phyloP scores from a whole-genome alignment of 1,140 invertebrate species.

The Frieseomelitta varia region DNA sequence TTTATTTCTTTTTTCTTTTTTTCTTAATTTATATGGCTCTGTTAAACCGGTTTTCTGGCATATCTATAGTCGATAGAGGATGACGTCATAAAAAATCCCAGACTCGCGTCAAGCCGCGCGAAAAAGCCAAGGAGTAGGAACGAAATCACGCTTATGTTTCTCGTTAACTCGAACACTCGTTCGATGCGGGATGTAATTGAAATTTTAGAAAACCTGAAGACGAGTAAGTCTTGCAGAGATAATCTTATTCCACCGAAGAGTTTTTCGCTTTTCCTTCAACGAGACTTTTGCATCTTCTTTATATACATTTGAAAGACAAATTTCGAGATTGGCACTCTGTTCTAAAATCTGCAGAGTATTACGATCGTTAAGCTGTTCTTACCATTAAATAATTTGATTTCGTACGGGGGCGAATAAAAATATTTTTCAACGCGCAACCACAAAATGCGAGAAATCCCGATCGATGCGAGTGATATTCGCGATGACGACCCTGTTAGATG shows the following conservation, averaged over 20 bases:
- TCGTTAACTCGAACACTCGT: constrained; percentile 24
- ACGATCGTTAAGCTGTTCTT: neutral
- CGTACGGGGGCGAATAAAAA: no score
- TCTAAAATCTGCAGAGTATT: neutral
- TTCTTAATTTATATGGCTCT: neutral
- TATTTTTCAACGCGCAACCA: no score
- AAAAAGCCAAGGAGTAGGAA: neutral
- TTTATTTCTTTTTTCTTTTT: neutral
- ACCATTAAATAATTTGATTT: neutral
- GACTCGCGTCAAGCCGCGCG: constrained; percentile 1
- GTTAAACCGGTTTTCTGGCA: constrained; percentile 5
- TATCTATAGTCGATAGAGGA: neutral
- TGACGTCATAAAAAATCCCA: constrained; percentile 36
- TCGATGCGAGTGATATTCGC: no score
- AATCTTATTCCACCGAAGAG: no score
- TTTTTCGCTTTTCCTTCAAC: no score
- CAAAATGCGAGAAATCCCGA: no score
- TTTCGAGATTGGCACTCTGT: neutral
- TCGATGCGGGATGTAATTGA: neutral
- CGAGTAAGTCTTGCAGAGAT: no score
- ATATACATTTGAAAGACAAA: neutral
- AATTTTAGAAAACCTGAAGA: no score
- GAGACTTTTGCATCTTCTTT: no score
- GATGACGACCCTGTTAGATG: neutral
- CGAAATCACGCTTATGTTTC: constrained; percentile 36